phyloP scores from a whole-genome alignment of 2,113 vertebrate genomes.

The Geococcyx californianus region DNA sequence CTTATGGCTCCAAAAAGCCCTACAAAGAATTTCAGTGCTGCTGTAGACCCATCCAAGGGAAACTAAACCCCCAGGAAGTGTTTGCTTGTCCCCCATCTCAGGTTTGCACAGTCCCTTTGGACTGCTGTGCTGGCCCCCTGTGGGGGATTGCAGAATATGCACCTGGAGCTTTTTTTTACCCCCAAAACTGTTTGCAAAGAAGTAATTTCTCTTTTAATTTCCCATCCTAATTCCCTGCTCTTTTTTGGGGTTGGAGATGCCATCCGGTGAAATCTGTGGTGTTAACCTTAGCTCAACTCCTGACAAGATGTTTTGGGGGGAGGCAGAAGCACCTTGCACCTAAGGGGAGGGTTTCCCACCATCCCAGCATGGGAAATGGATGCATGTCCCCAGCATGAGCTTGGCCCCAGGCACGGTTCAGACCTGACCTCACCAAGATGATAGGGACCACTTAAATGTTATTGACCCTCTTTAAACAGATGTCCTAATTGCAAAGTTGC shows the following conservation, averaged over 20 bases:
- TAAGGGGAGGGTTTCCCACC: not conserved
- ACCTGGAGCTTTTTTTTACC: fast-evolving
- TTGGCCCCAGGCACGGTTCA: fast-evolving
- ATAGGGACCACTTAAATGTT: not conserved
- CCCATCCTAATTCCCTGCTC: not conserved
- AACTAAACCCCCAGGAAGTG: not conserved
- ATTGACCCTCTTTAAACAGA: not conserved
- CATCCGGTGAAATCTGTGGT: not conserved
- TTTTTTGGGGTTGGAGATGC: not conserved
- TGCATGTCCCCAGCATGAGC: fast-evolving
- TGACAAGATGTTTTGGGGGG: not conserved
- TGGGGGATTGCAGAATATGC: not conserved
- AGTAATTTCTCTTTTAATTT: not conserved
- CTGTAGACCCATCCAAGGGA: not conserved
- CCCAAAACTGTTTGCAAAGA: not conserved
- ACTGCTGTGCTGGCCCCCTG: not conserved
- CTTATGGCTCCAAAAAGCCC: not conserved
- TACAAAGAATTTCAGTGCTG: not conserved
- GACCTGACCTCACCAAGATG: not conserved
- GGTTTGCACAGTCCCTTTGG: not conserved
- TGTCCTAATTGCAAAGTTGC: slow-evolving; percentile 24
- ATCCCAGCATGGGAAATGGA: fast-evolving
- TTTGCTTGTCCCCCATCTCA: not conserved
- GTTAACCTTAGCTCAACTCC: not conserved
- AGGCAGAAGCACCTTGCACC: not conserved